These are phyloP conservation scores for Sarotherodon lohbergeri DNA, from an alignment of 2,113 vertebrate genomes.

Conservation along the genomic window DNA sequence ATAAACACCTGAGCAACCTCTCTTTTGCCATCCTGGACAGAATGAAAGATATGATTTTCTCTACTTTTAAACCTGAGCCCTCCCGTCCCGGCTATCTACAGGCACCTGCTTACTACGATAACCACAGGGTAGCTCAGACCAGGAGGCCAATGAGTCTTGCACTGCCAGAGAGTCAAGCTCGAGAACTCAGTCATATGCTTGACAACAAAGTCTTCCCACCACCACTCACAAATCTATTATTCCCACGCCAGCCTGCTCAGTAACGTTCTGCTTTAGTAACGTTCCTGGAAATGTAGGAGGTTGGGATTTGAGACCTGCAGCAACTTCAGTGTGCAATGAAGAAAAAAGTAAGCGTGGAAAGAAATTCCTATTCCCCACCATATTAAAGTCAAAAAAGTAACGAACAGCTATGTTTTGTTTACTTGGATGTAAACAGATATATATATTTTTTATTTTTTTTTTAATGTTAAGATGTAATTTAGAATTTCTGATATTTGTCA, in stretches of 20 bases:
- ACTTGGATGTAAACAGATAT: not conserved
- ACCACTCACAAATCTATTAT: not conserved
- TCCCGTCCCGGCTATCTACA: not conserved
- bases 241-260: not conserved
- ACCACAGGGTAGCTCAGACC: not conserved
- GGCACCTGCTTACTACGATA: fast-evolving
- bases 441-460: fast-evolving
- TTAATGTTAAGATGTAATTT: not conserved
- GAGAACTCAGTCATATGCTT: not conserved
- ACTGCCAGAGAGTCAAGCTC: not conserved
- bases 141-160: not conserved
- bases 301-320: not conserved
- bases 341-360: fast-evolving
- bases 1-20: constrained; percentile 3
- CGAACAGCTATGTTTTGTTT: not conserved
- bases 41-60: not conserved
- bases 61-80: not conserved
- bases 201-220: not conserved
- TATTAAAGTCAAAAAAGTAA: not conserved
- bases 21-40: not conserved
- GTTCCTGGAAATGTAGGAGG: not conserved
- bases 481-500: not conserved
- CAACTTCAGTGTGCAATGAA: not conserved
- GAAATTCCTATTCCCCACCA: not conserved
- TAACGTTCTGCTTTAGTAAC: no score